Evolutionary conservation across 2,113 vertebrate species (phyloP).

Genomic region (Mormyrus lacerda): DNA sequence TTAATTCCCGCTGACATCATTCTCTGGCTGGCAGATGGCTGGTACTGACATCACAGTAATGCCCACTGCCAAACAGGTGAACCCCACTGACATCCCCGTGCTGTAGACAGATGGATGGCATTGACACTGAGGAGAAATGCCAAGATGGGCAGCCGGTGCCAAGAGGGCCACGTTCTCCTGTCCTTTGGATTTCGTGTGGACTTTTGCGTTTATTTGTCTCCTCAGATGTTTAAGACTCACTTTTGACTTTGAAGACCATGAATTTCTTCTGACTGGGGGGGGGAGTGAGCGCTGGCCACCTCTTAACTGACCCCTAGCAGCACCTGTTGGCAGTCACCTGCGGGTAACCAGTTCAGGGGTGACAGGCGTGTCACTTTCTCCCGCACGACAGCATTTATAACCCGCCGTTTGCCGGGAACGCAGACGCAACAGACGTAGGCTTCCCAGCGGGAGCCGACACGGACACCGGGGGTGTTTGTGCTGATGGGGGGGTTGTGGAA

Average conservation of each 20-base stretch:
- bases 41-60: neutral
- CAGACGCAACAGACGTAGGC: neutral
- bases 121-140: neutral
- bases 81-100: neutral
- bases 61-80: constrained; percentile 12
- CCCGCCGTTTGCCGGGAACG: neutral
- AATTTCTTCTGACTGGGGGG: neutral
- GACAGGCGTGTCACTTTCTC: neutral
- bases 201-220: neutral
- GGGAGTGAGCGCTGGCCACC: neutral
- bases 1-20: neutral
- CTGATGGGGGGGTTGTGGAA: neutral
- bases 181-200: neutral
- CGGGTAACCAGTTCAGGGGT: neutral
- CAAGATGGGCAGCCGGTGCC: neutral
- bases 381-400: neutral
- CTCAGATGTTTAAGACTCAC: neutral
- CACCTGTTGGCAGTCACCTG: neutral
- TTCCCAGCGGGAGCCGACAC: neutral
- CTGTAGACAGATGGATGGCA: constrained; percentile 3
- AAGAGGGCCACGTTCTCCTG: neutral
- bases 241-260: neutral
- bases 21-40: neutral
- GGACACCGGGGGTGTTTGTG: neutral
- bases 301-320: neutral